These are phyloP conservation scores for Nymphalis io DNA, from an alignment of 1,140 invertebrate species.

Conservation along the genomic window DNA sequence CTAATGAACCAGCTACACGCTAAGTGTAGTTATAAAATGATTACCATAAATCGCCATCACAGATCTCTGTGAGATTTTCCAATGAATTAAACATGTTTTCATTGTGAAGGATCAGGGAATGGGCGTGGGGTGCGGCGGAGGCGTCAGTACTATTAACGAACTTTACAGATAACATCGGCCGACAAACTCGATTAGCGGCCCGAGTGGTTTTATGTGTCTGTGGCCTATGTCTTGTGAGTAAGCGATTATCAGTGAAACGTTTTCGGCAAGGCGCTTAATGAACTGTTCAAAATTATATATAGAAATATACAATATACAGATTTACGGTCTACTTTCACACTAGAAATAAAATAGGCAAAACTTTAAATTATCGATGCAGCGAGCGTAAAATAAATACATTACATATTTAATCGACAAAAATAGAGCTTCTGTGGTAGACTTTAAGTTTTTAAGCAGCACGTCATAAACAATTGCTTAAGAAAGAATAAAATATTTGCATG, in stretches of 20 bases:
- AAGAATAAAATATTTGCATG: too few relatives aligned
- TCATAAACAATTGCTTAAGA: too few relatives aligned
- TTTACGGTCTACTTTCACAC: too few relatives aligned
- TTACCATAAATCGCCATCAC: slow-evolving; percentile 43
- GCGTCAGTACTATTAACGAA: slow-evolving; percentile 74
- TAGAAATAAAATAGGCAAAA: too few relatives aligned
- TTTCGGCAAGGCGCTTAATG: too few relatives aligned
- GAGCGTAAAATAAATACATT: too few relatives aligned
- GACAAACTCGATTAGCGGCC: slow-evolving; percentile 79
- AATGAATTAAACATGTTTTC: slow-evolving; percentile 66
- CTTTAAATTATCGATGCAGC: too few relatives aligned
- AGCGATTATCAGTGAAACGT: slow-evolving; percentile 1
- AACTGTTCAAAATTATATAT: too few relatives aligned
- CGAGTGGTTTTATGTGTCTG: slow-evolving; percentile 52
- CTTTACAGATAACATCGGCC: slow-evolving; percentile 75
- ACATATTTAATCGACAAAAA: too few relatives aligned
- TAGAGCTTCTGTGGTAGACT: too few relatives aligned
- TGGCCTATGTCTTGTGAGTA: slow-evolving; percentile 38
- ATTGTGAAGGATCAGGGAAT: slow-evolving; percentile 46
- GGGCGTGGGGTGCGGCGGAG: slow-evolving; percentile 45
- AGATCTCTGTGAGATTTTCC: slow-evolving; percentile 50
- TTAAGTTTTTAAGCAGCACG: too few relatives aligned
- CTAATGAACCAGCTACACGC: slow-evolving; percentile 2
- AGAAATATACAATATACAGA: too few relatives aligned
- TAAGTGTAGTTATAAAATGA: slow-evolving; percentile 31